These are phyloP conservation scores for Novumbra hubbsi DNA, from an alignment of 2,797 vertebrate genomes.

Conservation along the genomic window DNA sequence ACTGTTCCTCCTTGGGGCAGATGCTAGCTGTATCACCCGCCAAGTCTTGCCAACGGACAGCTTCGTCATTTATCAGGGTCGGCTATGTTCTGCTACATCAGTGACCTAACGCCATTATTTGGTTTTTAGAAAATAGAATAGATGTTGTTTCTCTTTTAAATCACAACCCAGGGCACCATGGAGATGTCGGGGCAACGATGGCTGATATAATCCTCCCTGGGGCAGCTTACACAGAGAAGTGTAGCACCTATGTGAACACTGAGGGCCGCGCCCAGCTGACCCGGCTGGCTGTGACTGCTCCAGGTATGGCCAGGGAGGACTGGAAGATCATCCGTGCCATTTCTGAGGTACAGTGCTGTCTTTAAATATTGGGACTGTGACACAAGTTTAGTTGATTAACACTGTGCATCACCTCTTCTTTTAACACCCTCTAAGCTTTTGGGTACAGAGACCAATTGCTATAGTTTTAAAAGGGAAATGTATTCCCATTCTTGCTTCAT, in stretches of 20 bases:
- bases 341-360: constrained; percentile 77
- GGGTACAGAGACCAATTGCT: too few species aligned
- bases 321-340: constrained; percentile 89
- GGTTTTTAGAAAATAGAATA: constrained; percentile 20
- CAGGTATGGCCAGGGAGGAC: constrained; percentile 87
- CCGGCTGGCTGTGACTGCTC: constrained; percentile 82
- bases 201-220: constrained; percentile 89
- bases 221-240: constrained; percentile 90
- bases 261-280: constrained; percentile 89
- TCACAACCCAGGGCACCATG: constrained; percentile 81
- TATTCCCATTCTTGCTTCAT: too few species aligned
- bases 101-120: constrained; percentile 2
- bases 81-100: constrained; percentile 44
- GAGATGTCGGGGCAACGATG: constrained; percentile 85
- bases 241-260: constrained; percentile 87
- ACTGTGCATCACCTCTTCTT: too few species aligned
- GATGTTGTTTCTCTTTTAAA: background rate
- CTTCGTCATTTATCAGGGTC: constrained; percentile 91
- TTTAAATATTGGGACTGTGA: too few species aligned
- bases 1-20: constrained; percentile 87
- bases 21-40: constrained; percentile 82
- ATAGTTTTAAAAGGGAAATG: too few species aligned
- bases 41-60: constrained; percentile 83
- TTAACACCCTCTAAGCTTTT: too few species aligned
- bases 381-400: too few species aligned